Base-by-base conservation (phyloP, 1,140 invertebrate genomes). In the Bombus turneri region DNA sequence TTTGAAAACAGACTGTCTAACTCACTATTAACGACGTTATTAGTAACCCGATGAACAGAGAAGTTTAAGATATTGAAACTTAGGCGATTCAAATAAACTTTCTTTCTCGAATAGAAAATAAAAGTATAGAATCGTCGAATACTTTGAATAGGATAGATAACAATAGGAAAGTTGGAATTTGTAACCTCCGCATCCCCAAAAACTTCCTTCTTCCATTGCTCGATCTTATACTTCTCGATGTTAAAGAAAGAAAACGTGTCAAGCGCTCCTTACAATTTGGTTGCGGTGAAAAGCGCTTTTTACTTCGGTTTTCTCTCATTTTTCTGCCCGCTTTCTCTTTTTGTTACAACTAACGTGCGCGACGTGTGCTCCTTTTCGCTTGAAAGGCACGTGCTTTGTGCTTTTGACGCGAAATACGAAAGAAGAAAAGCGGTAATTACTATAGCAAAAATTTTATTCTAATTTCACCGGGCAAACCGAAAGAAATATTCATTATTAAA, bases 351-450 rank as follows among this genome's bases (percentile, higher is more conserved):
- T 62, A 83, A 77, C 77, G 66, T 83, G 64, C 53, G 31, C 43
- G 53, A 68, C 72, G 62, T 57, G 64, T 64, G 37, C 37, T 37
- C 37, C 34, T 57, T 76, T 89, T 47, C 34, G 34, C 37, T 43
- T 81, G n/a, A 72, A 41, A 73, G 77, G 41, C 76, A 9, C 64
- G 37, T 47, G 39, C 76, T 85, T 85, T 80, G 83, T 80, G 83
- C 83, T 80, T 73, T 71, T 73, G 77, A 85, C 83, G 75, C 76
- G 75, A 64, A 72, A 80, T 53, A 59, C 66, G 31, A 73, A 73
- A 73, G 83, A 62, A 80, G 76, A 80, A 80, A 80, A 73, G 68
- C 68, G 75, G 57, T 85, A 85, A 85, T 85, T 85, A 73, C 83
- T 64, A 28, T 80, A 69, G 76, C 18, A 80, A 85, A 85, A 80